Evolutionary conservation across 2,797 vertebrate genomes (phyloP).

Genomic region (Pipistrellus kuhlii): DNA sequence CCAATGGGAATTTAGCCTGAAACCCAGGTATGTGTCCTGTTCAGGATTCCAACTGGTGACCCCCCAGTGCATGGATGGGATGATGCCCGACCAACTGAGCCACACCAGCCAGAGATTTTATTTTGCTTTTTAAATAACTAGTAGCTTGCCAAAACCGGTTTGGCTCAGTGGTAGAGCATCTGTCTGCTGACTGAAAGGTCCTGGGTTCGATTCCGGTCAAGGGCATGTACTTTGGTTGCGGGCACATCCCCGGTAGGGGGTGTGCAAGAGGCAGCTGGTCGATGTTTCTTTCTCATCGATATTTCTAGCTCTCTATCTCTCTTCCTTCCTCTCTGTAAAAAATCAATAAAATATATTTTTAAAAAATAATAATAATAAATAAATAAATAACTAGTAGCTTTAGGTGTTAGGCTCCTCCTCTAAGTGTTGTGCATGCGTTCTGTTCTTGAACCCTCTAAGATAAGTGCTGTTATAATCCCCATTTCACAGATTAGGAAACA

Average conservation of each 20-base stretch:
- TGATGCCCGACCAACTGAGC: not conserved
- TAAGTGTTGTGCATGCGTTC: not conserved
- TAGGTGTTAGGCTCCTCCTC: not conserved
- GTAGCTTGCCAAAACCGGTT: too few relatives aligned
- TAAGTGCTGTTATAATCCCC: not conserved
- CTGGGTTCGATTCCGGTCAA: too few relatives aligned
- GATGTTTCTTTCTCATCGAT: too few relatives aligned
- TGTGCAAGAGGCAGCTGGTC: too few relatives aligned
- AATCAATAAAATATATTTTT: too few relatives aligned
- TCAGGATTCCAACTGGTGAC: not conserved
- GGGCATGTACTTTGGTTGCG: too few relatives aligned
- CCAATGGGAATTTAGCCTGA: not conserved
- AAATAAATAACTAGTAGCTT: conserved; percentile 8
- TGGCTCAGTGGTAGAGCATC: too few relatives aligned
- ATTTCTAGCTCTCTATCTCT: too few relatives aligned
- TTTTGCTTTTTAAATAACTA: conserved; percentile 45
- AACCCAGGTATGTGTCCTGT: not conserved
- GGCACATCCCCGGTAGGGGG: too few relatives aligned
- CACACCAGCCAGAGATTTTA: not conserved
- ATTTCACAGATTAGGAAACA: not conserved
- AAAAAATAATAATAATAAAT: too few relatives aligned
- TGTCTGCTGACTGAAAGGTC: too few relatives aligned
- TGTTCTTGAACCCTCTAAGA: not conserved
- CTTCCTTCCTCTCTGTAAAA: too few relatives aligned
- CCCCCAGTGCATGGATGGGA: not conserved